Evolutionary conservation across 2,113 vertebrate species (phyloP), one percentile per base, ranked within the genome.

Genomic region (Drymodes brunneopygia): DNA sequence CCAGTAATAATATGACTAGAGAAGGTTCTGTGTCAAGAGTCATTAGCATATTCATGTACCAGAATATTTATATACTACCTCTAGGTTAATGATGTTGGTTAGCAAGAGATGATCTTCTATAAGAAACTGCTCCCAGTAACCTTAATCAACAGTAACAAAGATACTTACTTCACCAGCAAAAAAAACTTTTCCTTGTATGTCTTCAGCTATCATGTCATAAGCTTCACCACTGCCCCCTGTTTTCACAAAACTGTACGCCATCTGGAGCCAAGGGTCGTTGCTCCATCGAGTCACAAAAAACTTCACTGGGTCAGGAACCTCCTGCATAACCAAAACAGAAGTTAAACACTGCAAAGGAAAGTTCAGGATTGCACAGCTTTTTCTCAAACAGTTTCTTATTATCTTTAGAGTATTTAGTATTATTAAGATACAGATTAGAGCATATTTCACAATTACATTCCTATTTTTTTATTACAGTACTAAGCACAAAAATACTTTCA

Each of bases 171-270:
- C 99, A 7, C 99, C 99, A 71, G 99, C 99, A 58, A 99, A 99
- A 95, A 99, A 99, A 38, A 99, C 19, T 86, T 98, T 99, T 75
- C 99, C 98, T 93, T 99, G 99, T 70, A 99, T 96, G 75, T 99
- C 99, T 95, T 99, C 99, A 48, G 99, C 99, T 15, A 99, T 97
- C 93, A 99, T 98, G 71, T 99, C 99, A 0, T 99, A 99, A 75
- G 99, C 99, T 97, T 99, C 99, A 4, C 99, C 99, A 0, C 98
- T 99, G 71, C 99, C 99, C 15, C 99, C 99, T 0, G 99, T 99
- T 98, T 98, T 99, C 85, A 99, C 99, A 66, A 99, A 99, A 91
- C 99, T 99, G 91, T 99, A 99, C 0, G 99, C 99, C 99, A 99
- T 99, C 97, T 99, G 99, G 53, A 99, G 98, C 99, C 99, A 99